A percentile compares a stretch with the other conserved stretches of the same genome.
phyloP scores from a whole-genome alignment of 2,113 vertebrate species.

The Choloepus hoffmanni region DNA sequence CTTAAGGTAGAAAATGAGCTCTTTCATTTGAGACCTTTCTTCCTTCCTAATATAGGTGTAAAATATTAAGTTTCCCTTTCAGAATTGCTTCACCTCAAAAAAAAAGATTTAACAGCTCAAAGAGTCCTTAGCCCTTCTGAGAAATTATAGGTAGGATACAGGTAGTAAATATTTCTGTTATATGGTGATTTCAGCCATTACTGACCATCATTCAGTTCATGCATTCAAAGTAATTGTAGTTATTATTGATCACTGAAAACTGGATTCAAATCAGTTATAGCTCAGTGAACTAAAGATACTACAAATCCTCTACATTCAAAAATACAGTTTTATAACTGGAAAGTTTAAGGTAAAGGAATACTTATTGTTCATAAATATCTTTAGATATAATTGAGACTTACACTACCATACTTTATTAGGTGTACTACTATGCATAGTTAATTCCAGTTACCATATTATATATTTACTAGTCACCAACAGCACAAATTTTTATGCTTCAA shows the following conservation, averaged over 20 bases:
- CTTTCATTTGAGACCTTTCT: neutral
- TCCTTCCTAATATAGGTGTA: neutral
- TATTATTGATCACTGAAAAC: no score
- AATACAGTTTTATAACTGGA: neutral
- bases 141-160: no score
- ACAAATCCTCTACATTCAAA: neutral
- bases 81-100: neutral
- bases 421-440: neutral
- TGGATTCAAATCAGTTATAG: neutral
- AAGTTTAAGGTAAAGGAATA: neutral
- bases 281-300: neutral
- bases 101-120: no score
- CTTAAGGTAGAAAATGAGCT: neutral
- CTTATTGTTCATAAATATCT: neutral
- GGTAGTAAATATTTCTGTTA: no score
- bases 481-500: conserved; percentile 25
- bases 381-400: neutral
- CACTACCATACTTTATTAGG: neutral
- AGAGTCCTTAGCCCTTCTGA: no score
- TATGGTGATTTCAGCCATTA: no score
- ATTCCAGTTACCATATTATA: conserved; percentile 62
- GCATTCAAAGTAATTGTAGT: no score
- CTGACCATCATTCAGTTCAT: no score
- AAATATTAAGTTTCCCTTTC: neutral
- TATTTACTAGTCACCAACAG: neutral